These are phyloP conservation scores for Nebria brevicollis DNA, from an alignment of 2,888 invertebrate genomes.

Conservation along the genomic window DNA sequence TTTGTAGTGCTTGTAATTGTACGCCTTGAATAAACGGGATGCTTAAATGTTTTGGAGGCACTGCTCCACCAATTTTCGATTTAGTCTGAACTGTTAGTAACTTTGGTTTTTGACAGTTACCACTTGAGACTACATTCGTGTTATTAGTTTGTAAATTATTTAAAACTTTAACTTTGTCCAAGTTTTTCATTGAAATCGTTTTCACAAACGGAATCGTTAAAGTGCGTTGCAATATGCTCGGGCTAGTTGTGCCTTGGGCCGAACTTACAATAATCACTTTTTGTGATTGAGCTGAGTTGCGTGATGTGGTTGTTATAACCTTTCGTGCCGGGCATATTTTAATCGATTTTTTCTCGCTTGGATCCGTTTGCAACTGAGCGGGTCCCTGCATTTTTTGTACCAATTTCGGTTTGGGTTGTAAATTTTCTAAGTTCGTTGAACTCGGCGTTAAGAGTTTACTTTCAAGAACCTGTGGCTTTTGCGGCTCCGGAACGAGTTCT, in stretches of 20 bases:
- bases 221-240: conserved; percentile 60
- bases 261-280: conserved; percentile 62
- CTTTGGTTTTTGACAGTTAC: conserved; percentile 35
- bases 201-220: conserved; percentile 60
- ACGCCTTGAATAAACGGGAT: conserved; percentile 43
- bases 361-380: conserved; percentile 23
- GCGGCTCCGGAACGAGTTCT: conserved; percentile 13
- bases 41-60: conserved; percentile 26
- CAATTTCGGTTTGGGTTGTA: conserved; percentile 25
- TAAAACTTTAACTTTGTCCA: conserved; percentile 62
- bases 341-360: conserved; percentile 52
- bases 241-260: conserved; percentile 58
- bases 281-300: conserved; percentile 54
- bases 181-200: conserved; percentile 60
- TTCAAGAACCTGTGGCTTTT: neutral
- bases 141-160: conserved; percentile 50
- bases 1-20: conserved; percentile 60
- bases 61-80: conserved; percentile 22
- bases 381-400: conserved; percentile 8
- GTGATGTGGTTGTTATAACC: conserved; percentile 54
- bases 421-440: conserved; percentile 25
- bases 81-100: conserved; percentile 38
- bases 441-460: neutral
- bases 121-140: conserved; percentile 40
- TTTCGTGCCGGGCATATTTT: conserved; percentile 58